Evolutionary conservation across 1,140 invertebrate genomes (phyloP), one percentile per base, ranked within the genome.

Genomic region (Bombus breviceps): DNA sequence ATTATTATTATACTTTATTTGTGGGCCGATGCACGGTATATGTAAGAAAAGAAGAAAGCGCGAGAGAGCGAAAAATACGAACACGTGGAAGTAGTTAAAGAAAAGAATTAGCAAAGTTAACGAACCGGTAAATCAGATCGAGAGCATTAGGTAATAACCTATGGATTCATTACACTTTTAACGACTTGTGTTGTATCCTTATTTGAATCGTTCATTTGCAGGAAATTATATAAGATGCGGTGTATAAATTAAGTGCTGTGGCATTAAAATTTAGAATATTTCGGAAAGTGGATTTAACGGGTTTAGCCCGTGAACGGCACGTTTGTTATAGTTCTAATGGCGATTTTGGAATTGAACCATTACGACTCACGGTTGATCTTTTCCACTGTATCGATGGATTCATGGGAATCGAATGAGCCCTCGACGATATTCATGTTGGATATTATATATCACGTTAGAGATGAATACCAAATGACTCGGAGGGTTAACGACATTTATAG

Each of bases 221-320:
- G 18, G 5, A 22, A 53, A 53, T 53, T 18, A 22, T 53, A 22
- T 6, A 53, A 53, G 47, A 53, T 2, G 47, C 18, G 1, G 15
- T 22, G 15, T 53, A 18, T 6, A 53, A 53, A 22, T 18, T 0
- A 18, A 22, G 47, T 0, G 47, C 5, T 0, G 15, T 53, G 47
- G 5, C 18, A 22, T 53, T 53, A 8, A 53, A 22, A 53, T 53
- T 2, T 22, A 18, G 18, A 22, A 53, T 53, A 6, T 53, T 53
- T 22, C 5, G 4, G 1, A 53, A 53, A 53, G 6, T 0, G 47
- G 0, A 22, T 0, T 8, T 22, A 2, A 22, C 47, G 2, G 2
- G 15, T 22, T 53, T 53, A 53, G 18, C 47, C 15, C 5, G 47
- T 1, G 47, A 28, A 59, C 57, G 57, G 9, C 9, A 9, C 28